Percentiles rank a stretch among this genome's conserved stretches.
Conservation (phyloP, 92 coral and sea anemone species). For the Parazoanthus swiftii region DNA sequence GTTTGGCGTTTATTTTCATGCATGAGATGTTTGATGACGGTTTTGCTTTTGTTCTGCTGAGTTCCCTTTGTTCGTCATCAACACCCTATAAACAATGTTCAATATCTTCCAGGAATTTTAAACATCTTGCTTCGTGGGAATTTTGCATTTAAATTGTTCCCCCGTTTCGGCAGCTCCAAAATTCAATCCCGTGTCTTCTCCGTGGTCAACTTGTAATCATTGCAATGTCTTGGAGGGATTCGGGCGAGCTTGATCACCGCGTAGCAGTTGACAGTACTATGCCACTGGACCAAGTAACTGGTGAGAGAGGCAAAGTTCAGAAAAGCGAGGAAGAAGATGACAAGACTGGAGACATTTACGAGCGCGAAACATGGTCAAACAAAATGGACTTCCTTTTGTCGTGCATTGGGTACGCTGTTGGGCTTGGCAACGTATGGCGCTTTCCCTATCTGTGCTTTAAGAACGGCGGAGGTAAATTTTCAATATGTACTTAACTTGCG, state of each 20-base stretch:
- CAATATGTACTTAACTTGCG: neutral
- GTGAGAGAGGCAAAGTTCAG: neutral
- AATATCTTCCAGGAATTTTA: neutral
- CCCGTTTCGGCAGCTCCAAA: neutral
- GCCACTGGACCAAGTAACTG: conserved; percentile 1
- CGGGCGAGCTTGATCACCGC: conserved; percentile 10
- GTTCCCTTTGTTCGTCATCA: neutral
- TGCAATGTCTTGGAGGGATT: conserved; percentile 37
- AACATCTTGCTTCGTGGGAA: conserved; percentile 7
- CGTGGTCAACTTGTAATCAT: neutral
- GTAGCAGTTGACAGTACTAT: conserved; percentile 29
- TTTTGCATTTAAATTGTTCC: neutral
- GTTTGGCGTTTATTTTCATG: conserved; percentile 13
- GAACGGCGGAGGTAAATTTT: conserved; percentile 30
- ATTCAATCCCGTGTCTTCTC: neutral
- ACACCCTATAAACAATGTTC: neutral
- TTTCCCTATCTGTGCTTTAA: conserved; percentile 34
- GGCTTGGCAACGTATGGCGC: conserved; percentile 38
- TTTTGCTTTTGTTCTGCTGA: neutral
- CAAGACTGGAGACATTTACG: neutral
- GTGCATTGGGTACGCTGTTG: conserved; percentile 35
- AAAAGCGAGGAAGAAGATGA: neutral
- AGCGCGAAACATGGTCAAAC: conserved; percentile 41
- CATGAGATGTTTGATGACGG: neutral
- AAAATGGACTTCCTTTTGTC: conserved; percentile 38